These are phyloP conservation scores for Sibirionetta formosa DNA, from an alignment of 2,797 vertebrate species.

Conservation along the genomic window DNA sequence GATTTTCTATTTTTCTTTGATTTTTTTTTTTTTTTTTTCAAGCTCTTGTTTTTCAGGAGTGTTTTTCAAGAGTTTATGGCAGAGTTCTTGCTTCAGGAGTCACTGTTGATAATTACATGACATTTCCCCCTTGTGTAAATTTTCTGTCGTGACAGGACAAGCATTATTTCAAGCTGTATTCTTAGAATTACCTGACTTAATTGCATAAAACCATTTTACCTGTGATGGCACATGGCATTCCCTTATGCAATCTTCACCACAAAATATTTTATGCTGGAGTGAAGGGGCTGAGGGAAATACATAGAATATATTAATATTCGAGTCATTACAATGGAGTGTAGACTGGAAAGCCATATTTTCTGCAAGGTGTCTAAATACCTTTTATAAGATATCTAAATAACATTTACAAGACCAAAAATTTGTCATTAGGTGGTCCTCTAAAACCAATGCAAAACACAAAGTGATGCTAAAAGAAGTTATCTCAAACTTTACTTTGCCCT, in stretches of 20 bases:
- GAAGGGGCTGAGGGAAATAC: neutral
- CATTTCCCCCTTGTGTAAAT: neutral
- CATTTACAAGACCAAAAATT: neutral
- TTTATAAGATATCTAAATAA: neutral
- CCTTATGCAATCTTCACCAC: neutral
- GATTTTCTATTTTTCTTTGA: too few species aligned
- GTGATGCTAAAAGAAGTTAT: neutral
- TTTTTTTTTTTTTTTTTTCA: too few species aligned
- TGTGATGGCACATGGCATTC: neutral
- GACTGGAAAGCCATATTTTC: neutral
- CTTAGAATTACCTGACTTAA: neutral
- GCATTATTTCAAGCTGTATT: neutral
- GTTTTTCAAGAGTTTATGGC: neutral
- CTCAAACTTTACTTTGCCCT: neutral
- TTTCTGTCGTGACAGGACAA: neutral
- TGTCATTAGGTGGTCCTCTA: neutral
- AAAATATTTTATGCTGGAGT: neutral
- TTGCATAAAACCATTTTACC: neutral
- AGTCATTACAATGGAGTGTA: neutral
- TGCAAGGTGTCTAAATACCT: neutral
- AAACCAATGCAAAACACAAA: neutral
- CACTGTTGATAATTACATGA: neutral
- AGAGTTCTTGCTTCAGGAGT: neutral
- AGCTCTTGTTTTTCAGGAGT: neutral
- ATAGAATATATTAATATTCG: fast-evolving